Evolutionary conservation across 1,140 invertebrate genomes (phyloP), one percentile per base, ranked within the genome.

Genomic region (Drosophila ironensis): DNA sequence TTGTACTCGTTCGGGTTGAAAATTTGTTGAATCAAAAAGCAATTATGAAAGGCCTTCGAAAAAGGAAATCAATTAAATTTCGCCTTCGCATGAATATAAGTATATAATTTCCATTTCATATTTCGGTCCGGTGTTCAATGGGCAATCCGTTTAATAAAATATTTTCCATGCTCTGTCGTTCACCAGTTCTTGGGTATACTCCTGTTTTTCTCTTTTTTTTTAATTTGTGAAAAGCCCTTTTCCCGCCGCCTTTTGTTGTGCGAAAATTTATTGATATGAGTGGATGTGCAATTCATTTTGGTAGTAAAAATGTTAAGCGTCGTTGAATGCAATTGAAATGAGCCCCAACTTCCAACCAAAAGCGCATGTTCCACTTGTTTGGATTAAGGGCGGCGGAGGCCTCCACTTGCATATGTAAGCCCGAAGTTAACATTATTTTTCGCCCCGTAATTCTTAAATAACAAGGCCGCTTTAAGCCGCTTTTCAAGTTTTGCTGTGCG

Each of bases 401-500:
- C 20, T 22, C 3, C 14, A 12, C 38, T 20, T 60, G 54, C 51
- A 40, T 59, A 22, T 78, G 68, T 77, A 69, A 84, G 57, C 38
- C 47, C 27, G 38, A 70, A 67, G 73, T 66, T 84, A 54, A 82
- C 77, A 82, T 68, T 69, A 69, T 72, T 82, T 82, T 59, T 51
- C n/a, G 47, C 51, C 60, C 28, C 61, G 72, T 76, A 76, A 82
- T 84, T 73, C 78, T 86, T 86, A 50, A 86, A 82, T 77, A 82
- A 78, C 78, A 73, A 50, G 73, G 35, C 69, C 57, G 33, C 72
- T 77, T 81, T 45, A 84, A 84, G 72, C 57, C 63, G 72, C 28
- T 50, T 44, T 50, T 57, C 30, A 60, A 63, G 59, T 48, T 60
- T 56, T 17, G 5, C 38, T 41, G 59, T 81, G 76, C 76, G 76